Evolutionary conservation across 1,140 invertebrate genomes (phyloP).

Genomic region (Chrysomallon squamiferum): DNA sequence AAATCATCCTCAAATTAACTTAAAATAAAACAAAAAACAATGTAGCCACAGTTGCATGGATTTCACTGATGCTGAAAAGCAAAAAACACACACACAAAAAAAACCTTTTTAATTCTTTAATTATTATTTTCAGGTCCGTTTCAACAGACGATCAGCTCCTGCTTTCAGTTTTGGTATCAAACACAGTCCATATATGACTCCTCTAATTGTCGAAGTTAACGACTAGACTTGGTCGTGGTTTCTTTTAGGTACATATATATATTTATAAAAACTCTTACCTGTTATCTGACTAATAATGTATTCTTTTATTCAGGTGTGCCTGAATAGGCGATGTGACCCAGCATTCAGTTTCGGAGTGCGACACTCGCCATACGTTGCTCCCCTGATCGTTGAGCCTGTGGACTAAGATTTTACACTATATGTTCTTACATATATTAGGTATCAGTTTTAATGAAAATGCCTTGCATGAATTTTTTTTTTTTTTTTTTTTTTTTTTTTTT

Average conservation of each 20-base stretch:
- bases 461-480: too few species aligned
- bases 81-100: too few species aligned
- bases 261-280: background rate
- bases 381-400: slow-evolving; percentile 47
- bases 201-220: slow-evolving; percentile 46
- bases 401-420: background rate
- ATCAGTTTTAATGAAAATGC: too few species aligned
- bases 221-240: background rate
- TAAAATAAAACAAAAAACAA: too few species aligned
- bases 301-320: slow-evolving; percentile 2
- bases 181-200: slow-evolving; percentile 76
- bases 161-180: slow-evolving; percentile 85
- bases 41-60: too few species aligned
- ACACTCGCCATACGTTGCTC: slow-evolving; percentile 76
- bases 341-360: slow-evolving; percentile 85
- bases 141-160: slow-evolving; percentile 57
- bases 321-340: slow-evolving; percentile 56
- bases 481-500: too few species aligned
- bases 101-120: too few species aligned
- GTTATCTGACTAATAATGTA: background rate
- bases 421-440: too few species aligned
- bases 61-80: too few species aligned
- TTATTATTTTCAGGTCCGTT: background rate
- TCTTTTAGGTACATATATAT: background rate
- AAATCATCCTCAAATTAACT: too few species aligned